These are phyloP conservation scores for Lichenostomus cassidix DNA, from an alignment of 2,113 vertebrate species.

Conservation along the genomic window DNA sequence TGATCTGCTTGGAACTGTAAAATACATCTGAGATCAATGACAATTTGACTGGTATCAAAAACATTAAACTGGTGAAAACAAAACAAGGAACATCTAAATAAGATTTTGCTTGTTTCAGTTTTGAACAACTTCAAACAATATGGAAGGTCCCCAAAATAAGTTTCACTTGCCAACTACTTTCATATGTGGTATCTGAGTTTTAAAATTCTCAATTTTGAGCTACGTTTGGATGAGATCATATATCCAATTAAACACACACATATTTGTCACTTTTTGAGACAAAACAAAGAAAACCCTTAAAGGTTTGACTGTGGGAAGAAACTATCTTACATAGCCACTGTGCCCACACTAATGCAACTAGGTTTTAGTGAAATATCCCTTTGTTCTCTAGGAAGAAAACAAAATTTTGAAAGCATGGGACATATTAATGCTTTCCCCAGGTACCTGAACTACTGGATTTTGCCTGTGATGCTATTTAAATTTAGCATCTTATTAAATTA, in stretches of 20 bases:
- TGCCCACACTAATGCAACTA: not conserved
- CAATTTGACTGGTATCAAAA: not conserved
- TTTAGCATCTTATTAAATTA: constrained; percentile 1
- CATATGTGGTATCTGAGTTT: not conserved
- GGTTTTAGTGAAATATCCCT: not conserved
- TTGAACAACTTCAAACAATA: not conserved
- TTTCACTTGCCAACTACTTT: not conserved
- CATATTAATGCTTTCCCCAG: not conserved
- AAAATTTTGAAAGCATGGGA: not conserved
- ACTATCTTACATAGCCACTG: not conserved
- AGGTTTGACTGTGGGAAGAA: not conserved
- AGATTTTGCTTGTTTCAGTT: not conserved
- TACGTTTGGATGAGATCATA: not conserved
- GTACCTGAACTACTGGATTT: not conserved
- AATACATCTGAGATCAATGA: not conserved
- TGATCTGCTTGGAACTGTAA: not conserved
- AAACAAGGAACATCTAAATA: not conserved
- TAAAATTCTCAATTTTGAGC: not conserved
- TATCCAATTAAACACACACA: not conserved
- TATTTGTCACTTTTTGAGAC: not conserved
- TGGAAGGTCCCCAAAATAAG: not conserved
- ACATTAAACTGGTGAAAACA: not conserved
- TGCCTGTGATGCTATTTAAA: constrained; percentile 1
- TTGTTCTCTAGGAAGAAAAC: not conserved
- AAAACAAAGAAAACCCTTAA: not conserved